Evolutionary conservation across 2,888 invertebrate species (phyloP).

Genomic region (Rotaria magnacalcarata): DNA sequence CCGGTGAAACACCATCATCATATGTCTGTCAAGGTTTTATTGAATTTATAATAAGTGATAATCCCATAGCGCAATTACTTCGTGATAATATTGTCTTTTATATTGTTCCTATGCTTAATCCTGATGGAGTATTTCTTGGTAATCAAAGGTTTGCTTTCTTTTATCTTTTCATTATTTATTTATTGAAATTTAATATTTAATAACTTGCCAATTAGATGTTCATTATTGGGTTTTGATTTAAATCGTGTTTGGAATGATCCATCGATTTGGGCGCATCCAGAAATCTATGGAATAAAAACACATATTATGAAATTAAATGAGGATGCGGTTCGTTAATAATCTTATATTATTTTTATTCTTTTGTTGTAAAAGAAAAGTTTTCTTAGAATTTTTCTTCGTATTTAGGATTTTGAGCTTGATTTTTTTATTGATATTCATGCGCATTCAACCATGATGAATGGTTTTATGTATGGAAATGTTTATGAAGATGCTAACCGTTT

Average conservation of each 20-base stretch:
- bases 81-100: slow-evolving; percentile 75
- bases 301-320: slow-evolving; percentile 73
- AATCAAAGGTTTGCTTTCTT: slow-evolving; percentile 59
- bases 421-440: slow-evolving; percentile 91
- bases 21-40: slow-evolving; percentile 81
- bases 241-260: slow-evolving; percentile 86
- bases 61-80: slow-evolving; percentile 72
- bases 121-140: slow-evolving; percentile 90
- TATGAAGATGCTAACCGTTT: slow-evolving; percentile 63
- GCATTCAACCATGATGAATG: slow-evolving; percentile 82
- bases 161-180: neutral
- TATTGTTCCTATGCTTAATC: slow-evolving; percentile 91
- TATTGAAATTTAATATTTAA: neutral
- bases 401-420: slow-evolving; percentile 72
- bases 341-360: no score
- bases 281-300: slow-evolving; percentile 75
- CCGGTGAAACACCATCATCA: slow-evolving; percentile 87
- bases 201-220: slow-evolving; percentile 63
- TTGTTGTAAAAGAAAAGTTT: neutral
- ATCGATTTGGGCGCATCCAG: slow-evolving; percentile 85
- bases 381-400: slow-evolving; percentile 40
- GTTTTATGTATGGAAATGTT: slow-evolving; percentile 83
- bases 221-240: slow-evolving; percentile 82
- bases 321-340: slow-evolving; percentile 68
- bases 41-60: slow-evolving; percentile 80